Evolutionary conservation across 2,797 vertebrate genomes (phyloP).

Genomic region (Leucoraja ocellata): DNA sequence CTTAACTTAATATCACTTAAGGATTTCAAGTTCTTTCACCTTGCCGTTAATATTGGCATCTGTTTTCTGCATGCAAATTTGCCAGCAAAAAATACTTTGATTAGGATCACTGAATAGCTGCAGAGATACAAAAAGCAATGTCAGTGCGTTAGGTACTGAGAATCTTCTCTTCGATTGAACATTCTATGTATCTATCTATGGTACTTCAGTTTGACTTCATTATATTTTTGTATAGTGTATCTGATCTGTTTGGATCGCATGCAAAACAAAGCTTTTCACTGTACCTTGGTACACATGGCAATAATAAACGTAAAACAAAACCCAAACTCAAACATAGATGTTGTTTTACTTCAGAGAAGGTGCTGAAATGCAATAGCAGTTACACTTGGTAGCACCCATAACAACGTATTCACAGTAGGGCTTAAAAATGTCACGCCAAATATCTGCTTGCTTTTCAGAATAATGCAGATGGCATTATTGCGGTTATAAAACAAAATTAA

Average conservation of each 20-base stretch:
- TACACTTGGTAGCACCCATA: too few relatives aligned
- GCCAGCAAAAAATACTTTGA: neutral
- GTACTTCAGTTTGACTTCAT: too few relatives aligned
- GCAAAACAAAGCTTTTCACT: too few relatives aligned
- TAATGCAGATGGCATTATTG: neutral
- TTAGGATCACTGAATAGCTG: neutral
- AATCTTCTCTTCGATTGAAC: neutral
- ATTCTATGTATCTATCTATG: too few relatives aligned
- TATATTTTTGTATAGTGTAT: too few relatives aligned
- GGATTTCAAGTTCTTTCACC: neutral
- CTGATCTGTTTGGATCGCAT: too few relatives aligned
- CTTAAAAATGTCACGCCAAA: neutral
- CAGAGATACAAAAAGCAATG: neutral
- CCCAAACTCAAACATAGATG: too few relatives aligned
- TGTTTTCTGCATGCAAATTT: neutral
- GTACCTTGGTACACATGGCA: too few relatives aligned
- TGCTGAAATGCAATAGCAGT: neutral
- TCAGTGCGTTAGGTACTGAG: neutral
- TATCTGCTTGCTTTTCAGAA: conserved; percentile 17
- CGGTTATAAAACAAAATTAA: neutral
- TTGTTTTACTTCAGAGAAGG: neutral
- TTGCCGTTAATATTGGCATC: neutral
- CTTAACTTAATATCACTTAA: neutral
- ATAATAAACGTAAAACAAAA: too few relatives aligned
- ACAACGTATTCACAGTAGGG: neutral